Base-by-base conservation (phyloP, 2,888 invertebrate species). In the Pseudolycoriella hygida region DNA sequence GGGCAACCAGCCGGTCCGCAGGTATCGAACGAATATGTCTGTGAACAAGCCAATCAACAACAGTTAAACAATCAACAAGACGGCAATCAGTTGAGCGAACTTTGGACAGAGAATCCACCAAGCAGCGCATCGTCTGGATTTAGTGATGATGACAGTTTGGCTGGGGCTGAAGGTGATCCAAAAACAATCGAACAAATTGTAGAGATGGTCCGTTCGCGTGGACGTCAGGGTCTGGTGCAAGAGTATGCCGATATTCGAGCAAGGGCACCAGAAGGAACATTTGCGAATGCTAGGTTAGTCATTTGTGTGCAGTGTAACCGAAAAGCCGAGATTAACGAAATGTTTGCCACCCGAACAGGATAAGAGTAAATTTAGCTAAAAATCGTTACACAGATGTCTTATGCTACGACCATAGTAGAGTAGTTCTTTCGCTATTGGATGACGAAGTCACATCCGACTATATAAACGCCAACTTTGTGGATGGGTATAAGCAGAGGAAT, bases 401-500 rank as follows among this genome's bases (percentile, higher is more conserved):
- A 51, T 94, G 94, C 67, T 92, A 85, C 68, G 96, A 97, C 67
- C 92, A 93, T 66, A 86, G 87, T 61, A 75, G 96, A 56, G 94
- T 97, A 50, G 74, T 83, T 52, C 72, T 96, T 49, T 80, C 86
- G 30, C 75, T 76, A 60, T 68, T 77, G 31, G 80, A 85, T 57
- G 77, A 76, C 53, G 84, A 84, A 58, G 73, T 80, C 52, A 71
- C 76, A 56, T 78, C 81, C 42, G 94, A 94, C 68, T 96, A 96
- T 61, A 93, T 96, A 63, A 93, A 97, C 69, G 96, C 94, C 47
- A 96, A 96, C 71, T 96, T 84, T 67, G 94, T 96, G 45, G 94
- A 96, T 68, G 96, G 96, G 15, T 96, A 94, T 68, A 89, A 90
- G 64, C 94, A 94, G 68, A 89, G 89, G 63, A 90, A 90, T 68